phyloP scores from a whole-genome alignment of 2,888 invertebrate species.

The Nomada lathburiana region DNA sequence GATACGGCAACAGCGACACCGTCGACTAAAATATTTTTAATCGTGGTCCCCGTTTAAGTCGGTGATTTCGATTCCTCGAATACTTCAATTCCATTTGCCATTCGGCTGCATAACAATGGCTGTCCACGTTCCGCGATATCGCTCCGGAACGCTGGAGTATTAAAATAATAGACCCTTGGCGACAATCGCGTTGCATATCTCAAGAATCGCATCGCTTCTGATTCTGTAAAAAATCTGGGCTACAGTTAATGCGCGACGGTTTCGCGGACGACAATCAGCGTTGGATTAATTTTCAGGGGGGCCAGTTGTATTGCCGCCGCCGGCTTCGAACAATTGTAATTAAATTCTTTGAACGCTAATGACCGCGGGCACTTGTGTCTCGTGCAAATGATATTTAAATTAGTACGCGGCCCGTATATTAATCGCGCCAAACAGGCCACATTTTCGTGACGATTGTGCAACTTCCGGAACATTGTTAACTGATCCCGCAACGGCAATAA shows the following conservation, averaged over 20 bases:
- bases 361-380: constrained; percentile 63
- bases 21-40: constrained; percentile 25
- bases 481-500: constrained; percentile 56
- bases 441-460: constrained; percentile 56
- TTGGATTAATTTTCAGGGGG: constrained; percentile 55
- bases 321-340: constrained; percentile 65
- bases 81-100: constrained; percentile 28
- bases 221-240: constrained; percentile 23
- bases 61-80: constrained; percentile 11
- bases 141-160: constrained; percentile 14
- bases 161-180: constrained; percentile 37
- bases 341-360: constrained; percentile 71
- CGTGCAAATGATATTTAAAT: constrained; percentile 71
- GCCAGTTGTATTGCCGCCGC: neutral
- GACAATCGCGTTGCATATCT: constrained; percentile 4
- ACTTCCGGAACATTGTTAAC: constrained; percentile 54
- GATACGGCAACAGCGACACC: neutral
- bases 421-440: constrained; percentile 54
- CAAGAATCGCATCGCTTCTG: constrained; percentile 30
- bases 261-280: constrained; percentile 19
- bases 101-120: constrained; percentile 8
- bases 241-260: constrained; percentile 13
- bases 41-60: constrained; percentile 5
- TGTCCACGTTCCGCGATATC: constrained; percentile 2
- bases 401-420: constrained; percentile 67